phyloP scores from a whole-genome alignment of 2,888 invertebrate species.

The Myopa testacea region DNA sequence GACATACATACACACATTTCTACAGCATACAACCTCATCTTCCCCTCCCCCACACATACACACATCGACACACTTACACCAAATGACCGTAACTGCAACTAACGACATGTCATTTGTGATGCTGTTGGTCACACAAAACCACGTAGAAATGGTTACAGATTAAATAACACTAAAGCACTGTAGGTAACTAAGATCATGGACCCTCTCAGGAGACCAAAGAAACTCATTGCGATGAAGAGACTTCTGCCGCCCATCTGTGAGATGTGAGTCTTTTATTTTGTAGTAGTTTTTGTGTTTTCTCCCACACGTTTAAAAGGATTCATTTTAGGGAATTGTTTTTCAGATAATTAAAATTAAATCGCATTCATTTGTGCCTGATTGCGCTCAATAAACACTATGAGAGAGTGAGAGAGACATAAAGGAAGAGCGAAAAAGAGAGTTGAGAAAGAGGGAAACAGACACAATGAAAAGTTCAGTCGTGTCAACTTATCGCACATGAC shows the following conservation, averaged over 20 bases:
- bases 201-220: no score
- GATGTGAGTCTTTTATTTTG: neutral
- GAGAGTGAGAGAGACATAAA: neutral
- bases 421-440: neutral
- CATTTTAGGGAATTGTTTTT: neutral
- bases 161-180: neutral
- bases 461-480: neutral
- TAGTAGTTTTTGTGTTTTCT: neutral
- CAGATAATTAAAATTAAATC: neutral
- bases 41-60: neutral
- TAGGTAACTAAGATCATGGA: neutral
- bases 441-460: no score
- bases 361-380: slow-evolving; percentile 13
- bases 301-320: neutral
- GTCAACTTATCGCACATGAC: neutral
- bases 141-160: neutral
- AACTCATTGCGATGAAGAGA: no score
- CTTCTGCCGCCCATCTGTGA: no score
- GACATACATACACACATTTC: neutral
- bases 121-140: neutral
- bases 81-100: neutral
- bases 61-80: neutral
- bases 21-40: neutral
- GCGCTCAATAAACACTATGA: neutral
- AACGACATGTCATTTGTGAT: slow-evolving; percentile 2